Conservation (phyloP, 2,888 invertebrate species). For the Diarsia rubi region DNA sequence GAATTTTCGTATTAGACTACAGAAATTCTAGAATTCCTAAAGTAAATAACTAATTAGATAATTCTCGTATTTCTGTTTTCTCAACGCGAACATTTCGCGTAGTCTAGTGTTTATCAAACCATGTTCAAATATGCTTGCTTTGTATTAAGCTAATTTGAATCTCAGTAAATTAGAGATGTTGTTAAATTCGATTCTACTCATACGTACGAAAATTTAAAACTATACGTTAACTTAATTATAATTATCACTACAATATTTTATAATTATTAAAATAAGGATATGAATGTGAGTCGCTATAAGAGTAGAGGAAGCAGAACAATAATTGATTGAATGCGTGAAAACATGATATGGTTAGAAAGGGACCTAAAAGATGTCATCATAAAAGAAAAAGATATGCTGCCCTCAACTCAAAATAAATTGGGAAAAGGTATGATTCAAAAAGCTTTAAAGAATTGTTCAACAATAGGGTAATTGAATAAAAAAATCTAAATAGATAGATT, state of each 20-base stretch:
- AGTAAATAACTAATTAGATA: conserved; percentile 16
- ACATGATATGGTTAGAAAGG: not conserved
- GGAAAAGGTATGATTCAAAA: not conserved
- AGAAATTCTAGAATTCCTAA: not conserved
- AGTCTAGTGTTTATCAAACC: conserved; percentile 26
- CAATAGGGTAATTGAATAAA: no score
- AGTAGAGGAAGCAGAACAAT: not conserved
- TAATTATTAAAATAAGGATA: not conserved
- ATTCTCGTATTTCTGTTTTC: conserved; percentile 15
- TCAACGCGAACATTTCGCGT: conserved; percentile 8
- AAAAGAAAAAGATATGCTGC: not conserved
- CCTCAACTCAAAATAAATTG: not conserved
- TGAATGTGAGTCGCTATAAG: not conserved
- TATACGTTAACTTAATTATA: not conserved
- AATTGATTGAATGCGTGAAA: not conserved
- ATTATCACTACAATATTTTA: no score
- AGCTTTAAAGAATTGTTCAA: no score
- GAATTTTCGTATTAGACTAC: not conserved
- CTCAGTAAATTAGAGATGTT: not conserved
- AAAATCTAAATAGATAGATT: no score
- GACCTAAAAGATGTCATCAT: not conserved
- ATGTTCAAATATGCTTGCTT: conserved; percentile 19
- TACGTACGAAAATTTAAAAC: not conserved
- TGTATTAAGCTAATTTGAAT: not conserved
- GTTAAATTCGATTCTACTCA: not conserved